These are phyloP conservation scores for Aphodius sticticus DNA, from an alignment of 2,888 invertebrate genomes.

Conservation along the genomic window DNA sequence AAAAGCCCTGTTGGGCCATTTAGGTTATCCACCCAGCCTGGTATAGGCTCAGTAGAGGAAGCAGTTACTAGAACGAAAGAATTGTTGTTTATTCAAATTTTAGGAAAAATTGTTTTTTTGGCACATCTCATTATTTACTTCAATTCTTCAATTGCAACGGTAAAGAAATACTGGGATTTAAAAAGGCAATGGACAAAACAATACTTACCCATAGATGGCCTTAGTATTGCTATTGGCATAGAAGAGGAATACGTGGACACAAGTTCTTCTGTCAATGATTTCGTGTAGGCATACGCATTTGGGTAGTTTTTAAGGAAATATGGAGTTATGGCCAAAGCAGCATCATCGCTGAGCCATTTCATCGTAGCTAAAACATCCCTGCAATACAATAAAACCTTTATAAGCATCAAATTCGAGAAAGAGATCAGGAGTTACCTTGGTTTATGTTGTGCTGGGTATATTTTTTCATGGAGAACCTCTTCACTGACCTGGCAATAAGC, in stretches of 20 bases:
- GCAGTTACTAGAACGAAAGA: conserved; percentile 73
- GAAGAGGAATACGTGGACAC: conserved; percentile 74
- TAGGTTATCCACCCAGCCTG: conserved; percentile 91
- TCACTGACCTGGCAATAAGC: conserved; percentile 92
- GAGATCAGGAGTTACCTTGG: conserved; percentile 49
- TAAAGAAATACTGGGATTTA: too few species aligned
- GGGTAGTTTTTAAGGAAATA: conserved; percentile 81
- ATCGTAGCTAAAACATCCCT: conserved; percentile 70
- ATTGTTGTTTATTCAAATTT: neutral
- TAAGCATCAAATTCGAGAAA: neutral
- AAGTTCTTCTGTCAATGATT: conserved; percentile 87
- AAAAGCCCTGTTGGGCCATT: conserved; percentile 90
- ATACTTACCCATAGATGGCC: conserved; percentile 89
- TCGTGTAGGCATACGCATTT: conserved; percentile 97
- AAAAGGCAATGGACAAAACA: too few species aligned
- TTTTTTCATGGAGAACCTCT: conserved; percentile 76
- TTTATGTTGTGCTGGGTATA: conserved; percentile 71
- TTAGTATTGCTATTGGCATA: conserved; percentile 82
- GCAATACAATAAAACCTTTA: conserved; percentile 20
- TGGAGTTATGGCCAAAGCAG: conserved; percentile 70
- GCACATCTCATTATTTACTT: too few species aligned
- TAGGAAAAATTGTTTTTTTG: too few species aligned
- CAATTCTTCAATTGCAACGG: too few species aligned
- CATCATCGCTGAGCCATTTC: conserved; percentile 73
- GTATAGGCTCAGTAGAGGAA: conserved; percentile 76